A percentile compares a stretch with the other conserved stretches of the same genome.
Conservation (phyloP, 2,888 invertebrate species). For the Tanypteryx hageni region DNA sequence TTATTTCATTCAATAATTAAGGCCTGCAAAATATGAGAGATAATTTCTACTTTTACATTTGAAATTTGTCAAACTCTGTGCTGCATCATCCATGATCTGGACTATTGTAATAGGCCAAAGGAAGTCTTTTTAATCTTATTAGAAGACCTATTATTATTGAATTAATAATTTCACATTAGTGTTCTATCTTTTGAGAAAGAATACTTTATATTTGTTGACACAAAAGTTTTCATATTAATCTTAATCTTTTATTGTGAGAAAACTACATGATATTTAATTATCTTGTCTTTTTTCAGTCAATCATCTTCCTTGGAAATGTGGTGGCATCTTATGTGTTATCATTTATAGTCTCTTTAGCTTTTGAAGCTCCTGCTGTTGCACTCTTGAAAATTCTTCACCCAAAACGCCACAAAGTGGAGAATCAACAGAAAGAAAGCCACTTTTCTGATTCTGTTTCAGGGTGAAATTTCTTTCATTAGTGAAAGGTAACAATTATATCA, state of each 20-base stretch:
- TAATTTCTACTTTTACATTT: too few relatives aligned
- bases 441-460: conserved; percentile 38
- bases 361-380: conserved; percentile 91
- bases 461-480: background rate
- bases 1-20: too few relatives aligned
- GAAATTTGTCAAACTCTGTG: too few relatives aligned
- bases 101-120: too few relatives aligned
- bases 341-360: conserved; percentile 87
- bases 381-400: conserved; percentile 83
- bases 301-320: conserved; percentile 89
- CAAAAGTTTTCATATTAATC: too few relatives aligned
- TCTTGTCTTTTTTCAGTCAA: conserved; percentile 78
- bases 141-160: too few relatives aligned
- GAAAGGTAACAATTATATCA: background rate
- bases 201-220: background rate
- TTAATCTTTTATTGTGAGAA: background rate
- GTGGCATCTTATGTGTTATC: conserved; percentile 87
- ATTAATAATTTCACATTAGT: background rate
- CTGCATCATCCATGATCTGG: too few relatives aligned
- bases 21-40: too few relatives aligned
- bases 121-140: too few relatives aligned
- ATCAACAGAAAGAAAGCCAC: conserved; percentile 1
- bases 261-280: conserved; percentile 63
- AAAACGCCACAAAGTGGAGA: conserved; percentile 70
- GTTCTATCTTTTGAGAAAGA: background rate